Percentiles rank a stretch among this genome's conserved stretches.
Evolutionary conservation across 2,113 vertebrate genomes (phyloP).

Genomic region (Ciconia boyciana): DNA sequence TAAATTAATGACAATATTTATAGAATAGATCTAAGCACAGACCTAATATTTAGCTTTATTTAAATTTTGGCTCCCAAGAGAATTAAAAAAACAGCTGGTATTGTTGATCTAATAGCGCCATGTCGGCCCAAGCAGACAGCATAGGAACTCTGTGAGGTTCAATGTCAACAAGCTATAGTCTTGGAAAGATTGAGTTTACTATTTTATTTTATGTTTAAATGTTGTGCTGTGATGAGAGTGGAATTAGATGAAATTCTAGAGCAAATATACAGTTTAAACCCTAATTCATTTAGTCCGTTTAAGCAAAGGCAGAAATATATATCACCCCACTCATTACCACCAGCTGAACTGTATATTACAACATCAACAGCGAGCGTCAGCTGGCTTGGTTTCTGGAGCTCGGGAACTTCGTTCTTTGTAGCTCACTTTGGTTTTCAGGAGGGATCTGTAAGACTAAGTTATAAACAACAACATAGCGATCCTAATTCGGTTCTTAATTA

Average conservation of each 20-base stretch:
- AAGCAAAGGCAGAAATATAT: neutral
- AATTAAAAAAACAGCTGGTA: slow-evolving; percentile 75
- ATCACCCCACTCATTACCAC: neutral
- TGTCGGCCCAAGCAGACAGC: slow-evolving; percentile 56
- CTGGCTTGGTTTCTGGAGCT: neutral
- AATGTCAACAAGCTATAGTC: slow-evolving; percentile 69
- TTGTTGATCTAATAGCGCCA: slow-evolving; percentile 75
- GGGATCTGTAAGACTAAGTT: neutral
- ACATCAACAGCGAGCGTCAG: neutral
- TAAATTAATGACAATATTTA: slow-evolving; percentile 74
- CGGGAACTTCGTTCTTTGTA: neutral
- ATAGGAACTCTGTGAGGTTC: slow-evolving; percentile 63
- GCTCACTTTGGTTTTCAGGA: neutral
- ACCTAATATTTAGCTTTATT: slow-evolving; percentile 84
- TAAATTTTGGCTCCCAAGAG: slow-evolving; percentile 78
- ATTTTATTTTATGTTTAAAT: slow-evolving; percentile 66
- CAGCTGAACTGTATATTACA: neutral
- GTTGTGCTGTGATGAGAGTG: slow-evolving; percentile 46
- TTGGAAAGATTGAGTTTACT: slow-evolving; percentile 59
- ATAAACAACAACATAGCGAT: neutral
- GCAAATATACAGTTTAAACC: slow-evolving; percentile 50
- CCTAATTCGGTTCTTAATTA: neutral
- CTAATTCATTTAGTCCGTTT: neutral
- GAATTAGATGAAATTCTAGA: slow-evolving; percentile 56
- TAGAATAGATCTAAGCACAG: slow-evolving; percentile 73